A percentile compares a stretch with the other conserved stretches of the same genome.
Conservation (phyloP, 2,888 invertebrate genomes). For the Pseudoips prasinana region DNA sequence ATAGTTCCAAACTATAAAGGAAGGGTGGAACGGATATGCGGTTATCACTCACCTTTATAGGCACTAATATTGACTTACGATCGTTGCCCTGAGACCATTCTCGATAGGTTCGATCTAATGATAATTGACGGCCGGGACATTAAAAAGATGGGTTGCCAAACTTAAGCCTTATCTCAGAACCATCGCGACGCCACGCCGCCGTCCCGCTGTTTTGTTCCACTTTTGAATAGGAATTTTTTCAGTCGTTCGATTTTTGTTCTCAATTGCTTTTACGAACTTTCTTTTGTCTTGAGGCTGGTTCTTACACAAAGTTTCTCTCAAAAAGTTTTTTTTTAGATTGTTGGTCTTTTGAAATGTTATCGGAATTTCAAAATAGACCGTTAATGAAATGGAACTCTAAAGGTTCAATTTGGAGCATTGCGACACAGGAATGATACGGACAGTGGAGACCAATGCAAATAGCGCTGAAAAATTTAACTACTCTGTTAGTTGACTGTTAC, state of each 20-base stretch:
- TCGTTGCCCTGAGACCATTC: slow-evolving; percentile 47
- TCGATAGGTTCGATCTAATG: slow-evolving; percentile 57
- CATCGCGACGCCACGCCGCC: slow-evolving; percentile 22
- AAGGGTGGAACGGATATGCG: slow-evolving; percentile 47
- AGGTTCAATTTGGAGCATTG: slow-evolving; percentile 22
- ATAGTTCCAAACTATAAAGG: slow-evolving; percentile 50
- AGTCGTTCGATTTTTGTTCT: slow-evolving; percentile 34
- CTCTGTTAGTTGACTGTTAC: slow-evolving; percentile 24
- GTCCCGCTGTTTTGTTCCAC: slow-evolving; percentile 27
- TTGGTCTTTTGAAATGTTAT: slow-evolving; percentile 24
- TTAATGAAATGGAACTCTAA: slow-evolving; percentile 30
- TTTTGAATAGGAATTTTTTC: slow-evolving; percentile 39
- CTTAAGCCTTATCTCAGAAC: slow-evolving; percentile 55
- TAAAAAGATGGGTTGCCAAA: slow-evolving; percentile 71
- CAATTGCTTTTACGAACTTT: slow-evolving; percentile 45
- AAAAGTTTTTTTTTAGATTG: slow-evolving; percentile 22
- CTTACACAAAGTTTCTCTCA: slow-evolving; percentile 14
- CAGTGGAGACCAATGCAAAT: slow-evolving; percentile 41
- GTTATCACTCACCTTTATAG: slow-evolving; percentile 77
- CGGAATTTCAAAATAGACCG: slow-evolving; percentile 28
- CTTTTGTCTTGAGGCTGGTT: slow-evolving; percentile 26
- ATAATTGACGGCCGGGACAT: slow-evolving; percentile 69
- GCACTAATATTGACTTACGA: slow-evolving; percentile 74
- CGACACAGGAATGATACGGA: slow-evolving; percentile 32
- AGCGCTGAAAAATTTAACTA: slow-evolving; percentile 30